These are phyloP conservation scores for Eulacestoma nigropectus DNA, from an alignment of 2,113 vertebrate genomes.

Conservation along the genomic window DNA sequence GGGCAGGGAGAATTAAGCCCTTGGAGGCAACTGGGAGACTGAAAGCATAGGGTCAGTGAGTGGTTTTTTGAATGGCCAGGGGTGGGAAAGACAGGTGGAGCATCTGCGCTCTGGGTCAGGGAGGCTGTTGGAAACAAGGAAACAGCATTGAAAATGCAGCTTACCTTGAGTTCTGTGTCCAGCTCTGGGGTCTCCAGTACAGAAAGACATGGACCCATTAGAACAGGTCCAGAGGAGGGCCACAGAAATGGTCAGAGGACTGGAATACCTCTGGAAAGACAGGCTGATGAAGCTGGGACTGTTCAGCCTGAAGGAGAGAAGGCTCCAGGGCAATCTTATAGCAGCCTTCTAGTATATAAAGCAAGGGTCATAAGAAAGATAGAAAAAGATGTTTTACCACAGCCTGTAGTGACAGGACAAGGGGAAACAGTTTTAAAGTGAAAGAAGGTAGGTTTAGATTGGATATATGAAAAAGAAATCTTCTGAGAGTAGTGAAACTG, in stretches of 20 bases:
- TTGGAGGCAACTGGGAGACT: not conserved
- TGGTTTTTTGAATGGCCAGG: not conserved
- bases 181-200: not conserved
- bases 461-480: not conserved
- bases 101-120: fast-evolving
- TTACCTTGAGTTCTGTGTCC: not conserved
- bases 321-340: not conserved
- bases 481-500: not conserved
- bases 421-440: not conserved
- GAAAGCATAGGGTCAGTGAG: not conserved
- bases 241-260: not conserved
- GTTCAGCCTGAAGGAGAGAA: not conserved
- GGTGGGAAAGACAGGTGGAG: not conserved
- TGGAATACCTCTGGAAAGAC: not conserved
- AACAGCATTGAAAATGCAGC: not conserved
- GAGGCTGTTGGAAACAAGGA: not conserved
- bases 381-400: not conserved
- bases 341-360: not conserved
- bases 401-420: not conserved
- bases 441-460: not conserved
- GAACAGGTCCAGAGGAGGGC: not conserved
- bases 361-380: not conserved
- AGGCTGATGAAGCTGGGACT: not conserved
- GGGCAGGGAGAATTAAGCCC: not conserved
- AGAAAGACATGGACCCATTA: not conserved